Evolutionary conservation across 2,888 invertebrate species (phyloP).

Genomic region (Luperina testacea): DNA sequence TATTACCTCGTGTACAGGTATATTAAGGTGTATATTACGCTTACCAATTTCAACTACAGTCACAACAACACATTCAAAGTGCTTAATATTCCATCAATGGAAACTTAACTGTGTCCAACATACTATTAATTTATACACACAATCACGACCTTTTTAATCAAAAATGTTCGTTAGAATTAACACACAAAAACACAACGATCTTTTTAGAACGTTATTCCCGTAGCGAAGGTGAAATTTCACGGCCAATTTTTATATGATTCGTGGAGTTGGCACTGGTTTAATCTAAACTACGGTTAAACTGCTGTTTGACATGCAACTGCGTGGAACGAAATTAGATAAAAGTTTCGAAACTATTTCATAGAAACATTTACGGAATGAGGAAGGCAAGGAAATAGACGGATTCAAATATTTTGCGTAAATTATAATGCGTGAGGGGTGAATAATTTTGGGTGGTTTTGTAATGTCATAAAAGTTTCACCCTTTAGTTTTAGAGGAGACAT

Average conservation of each 20-base stretch:
- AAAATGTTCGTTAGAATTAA: constrained; percentile 64
- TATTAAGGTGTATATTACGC: neutral
- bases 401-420: constrained; percentile 64
- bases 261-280: constrained; percentile 87
- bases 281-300: constrained; percentile 85
- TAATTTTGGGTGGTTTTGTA: constrained; percentile 39
- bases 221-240: constrained; percentile 87
- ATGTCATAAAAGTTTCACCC: constrained; percentile 7
- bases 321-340: constrained; percentile 80
- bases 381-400: constrained; percentile 59
- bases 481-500: neutral
- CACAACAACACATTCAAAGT: neutral
- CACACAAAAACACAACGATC: constrained; percentile 73
- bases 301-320: constrained; percentile 81
- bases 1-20: neutral
- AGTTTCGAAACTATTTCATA: constrained; percentile 80
- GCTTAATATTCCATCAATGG: constrained; percentile 46
- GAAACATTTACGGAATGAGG: constrained; percentile 71
- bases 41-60: neutral
- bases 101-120: constrained; percentile 27
- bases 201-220: constrained; percentile 76
- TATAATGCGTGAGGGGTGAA: constrained; percentile 37
- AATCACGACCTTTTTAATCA: constrained; percentile 47
- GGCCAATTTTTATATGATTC: constrained; percentile 88
- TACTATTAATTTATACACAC: constrained; percentile 35